phyloP scores from a whole-genome alignment of 2,888 invertebrate genomes.

The Argynnis bischoffii region DNA sequence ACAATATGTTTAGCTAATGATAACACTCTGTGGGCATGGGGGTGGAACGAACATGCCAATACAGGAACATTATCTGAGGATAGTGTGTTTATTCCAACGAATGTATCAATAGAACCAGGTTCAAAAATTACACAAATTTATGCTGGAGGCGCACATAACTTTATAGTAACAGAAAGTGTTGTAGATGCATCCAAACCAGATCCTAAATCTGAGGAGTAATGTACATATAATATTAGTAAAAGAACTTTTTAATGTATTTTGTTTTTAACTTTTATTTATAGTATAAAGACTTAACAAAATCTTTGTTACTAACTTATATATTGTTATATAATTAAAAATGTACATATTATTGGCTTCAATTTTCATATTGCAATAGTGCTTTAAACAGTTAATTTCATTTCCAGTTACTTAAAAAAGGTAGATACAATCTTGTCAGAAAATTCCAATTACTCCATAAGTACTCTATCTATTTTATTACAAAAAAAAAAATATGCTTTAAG shows the following conservation, averaged over 20 bases:
- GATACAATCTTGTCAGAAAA: too few species aligned
- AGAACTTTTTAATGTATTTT: not conserved
- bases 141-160: constrained; percentile 75
- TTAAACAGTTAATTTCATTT: too few species aligned
- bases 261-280: not conserved
- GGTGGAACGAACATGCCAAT: constrained; percentile 95
- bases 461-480: too few species aligned
- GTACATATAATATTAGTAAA: not conserved
- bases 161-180: constrained; percentile 54
- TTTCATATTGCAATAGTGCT: too few species aligned
- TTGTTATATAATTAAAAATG: too few species aligned
- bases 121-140: constrained; percentile 58
- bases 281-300: too few species aligned
- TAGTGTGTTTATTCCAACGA: constrained; percentile 57
- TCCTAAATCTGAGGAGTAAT: constrained; percentile 1
- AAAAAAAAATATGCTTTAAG: not conserved
- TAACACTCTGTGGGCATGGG: constrained; percentile 89
- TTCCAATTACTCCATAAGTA: too few species aligned
- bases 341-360: too few species aligned
- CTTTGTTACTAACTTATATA: too few species aligned
- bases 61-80: constrained; percentile 84
- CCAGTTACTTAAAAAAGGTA: too few species aligned
- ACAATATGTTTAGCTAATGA: constrained; percentile 86
- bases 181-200: constrained; percentile 7
- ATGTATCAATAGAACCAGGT: constrained; percentile 52